Evolutionary conservation across 1,140 invertebrate genomes (phyloP), one percentile per base, ranked within the genome.

Genomic region (Spodoptera litura): DNA sequence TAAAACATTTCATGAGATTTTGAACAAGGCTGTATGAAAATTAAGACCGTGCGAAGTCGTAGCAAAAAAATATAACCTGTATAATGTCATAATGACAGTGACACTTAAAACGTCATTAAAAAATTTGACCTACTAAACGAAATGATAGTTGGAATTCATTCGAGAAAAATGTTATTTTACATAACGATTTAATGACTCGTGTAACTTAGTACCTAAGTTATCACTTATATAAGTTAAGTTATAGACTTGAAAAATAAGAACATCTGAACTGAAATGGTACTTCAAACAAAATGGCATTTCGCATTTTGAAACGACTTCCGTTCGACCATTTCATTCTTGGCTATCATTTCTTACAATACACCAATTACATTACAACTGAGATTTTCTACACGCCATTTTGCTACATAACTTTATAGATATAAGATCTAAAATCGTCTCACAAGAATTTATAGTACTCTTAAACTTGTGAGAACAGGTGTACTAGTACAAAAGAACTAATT

Each of bases 401-500:
- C 27, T 25, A 11, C 6, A 20, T 38, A 56, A 9, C 0, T 0
- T 8, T 6, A n/a, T 31, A 4, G 27, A 49, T 35, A 64, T 76
- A 76, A 1, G 44, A 44, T 5, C 56, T 52, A 76, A 55, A 55
- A 13, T 61, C 13, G 12, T 53, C 3, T 62, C 38, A 51, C n/a
- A 20, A 44, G 53, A 51, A 27, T 64, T 10, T 25, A 15, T 68
- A 35, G 38, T 59, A 71, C n/a, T 58, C 25, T 15, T 70, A 25
- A 44, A 72, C 15, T 44, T 61, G 73, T 68, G 62, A 55, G 61
- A 61, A 76, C 55, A 59, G 64, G 20, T 74, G 44, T 61, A 75
- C 62, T 5, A 61, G 27, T 55, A 82, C 61, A 74, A 83, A 77
- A 59, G 74, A 81, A 68, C 72, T 85, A 82, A 84, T 87, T 83